phyloP scores from a whole-genome alignment of 2,113 vertebrate genomes.

The Tursiops truncatus region DNA sequence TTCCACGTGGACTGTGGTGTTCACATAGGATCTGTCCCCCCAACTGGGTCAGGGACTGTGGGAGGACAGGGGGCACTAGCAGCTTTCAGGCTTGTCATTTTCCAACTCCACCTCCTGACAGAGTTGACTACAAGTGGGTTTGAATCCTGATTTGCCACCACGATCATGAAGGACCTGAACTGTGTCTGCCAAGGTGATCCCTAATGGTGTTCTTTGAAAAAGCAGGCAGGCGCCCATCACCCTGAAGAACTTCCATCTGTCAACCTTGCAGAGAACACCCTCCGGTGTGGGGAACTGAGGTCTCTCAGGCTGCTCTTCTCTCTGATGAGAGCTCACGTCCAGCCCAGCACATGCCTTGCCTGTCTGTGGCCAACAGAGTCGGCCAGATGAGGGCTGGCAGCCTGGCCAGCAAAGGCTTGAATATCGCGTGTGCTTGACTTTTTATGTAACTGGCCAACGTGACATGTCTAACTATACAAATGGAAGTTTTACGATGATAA shows the following conservation, averaged over 20 bases:
- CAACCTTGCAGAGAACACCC: not conserved
- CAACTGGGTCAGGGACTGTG: fast-evolving
- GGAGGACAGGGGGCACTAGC: not conserved
- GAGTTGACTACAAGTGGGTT: not conserved
- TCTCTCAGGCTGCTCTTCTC: fast-evolving
- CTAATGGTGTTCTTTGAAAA: not conserved
- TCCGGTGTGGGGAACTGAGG: fast-evolving
- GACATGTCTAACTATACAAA: slow-evolving; percentile 93
- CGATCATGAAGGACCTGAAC: not conserved
- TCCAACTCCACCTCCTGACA: too few species aligned
- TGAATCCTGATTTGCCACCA: not conserved
- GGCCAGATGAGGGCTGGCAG: slow-evolving; percentile 83
- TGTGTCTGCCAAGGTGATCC: too few species aligned
- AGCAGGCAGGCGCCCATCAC: fast-evolving
- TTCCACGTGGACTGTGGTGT: fast-evolving
- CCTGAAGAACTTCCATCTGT: not conserved
- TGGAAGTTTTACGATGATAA: slow-evolving; percentile 95
- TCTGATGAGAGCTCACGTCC: not conserved
- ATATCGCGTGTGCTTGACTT: slow-evolving; percentile 85
- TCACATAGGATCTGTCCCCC: too few species aligned
- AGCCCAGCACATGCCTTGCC: fast-evolving
- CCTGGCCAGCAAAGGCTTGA: slow-evolving; percentile 84
- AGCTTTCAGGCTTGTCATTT: not conserved
- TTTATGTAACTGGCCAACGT: slow-evolving; percentile 90
- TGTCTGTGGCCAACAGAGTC: not conserved